Percentiles rank a stretch among this genome's conserved stretches.
Conservation (phyloP, 2,113 vertebrate species). For the Trochalopteron elliotii region DNA sequence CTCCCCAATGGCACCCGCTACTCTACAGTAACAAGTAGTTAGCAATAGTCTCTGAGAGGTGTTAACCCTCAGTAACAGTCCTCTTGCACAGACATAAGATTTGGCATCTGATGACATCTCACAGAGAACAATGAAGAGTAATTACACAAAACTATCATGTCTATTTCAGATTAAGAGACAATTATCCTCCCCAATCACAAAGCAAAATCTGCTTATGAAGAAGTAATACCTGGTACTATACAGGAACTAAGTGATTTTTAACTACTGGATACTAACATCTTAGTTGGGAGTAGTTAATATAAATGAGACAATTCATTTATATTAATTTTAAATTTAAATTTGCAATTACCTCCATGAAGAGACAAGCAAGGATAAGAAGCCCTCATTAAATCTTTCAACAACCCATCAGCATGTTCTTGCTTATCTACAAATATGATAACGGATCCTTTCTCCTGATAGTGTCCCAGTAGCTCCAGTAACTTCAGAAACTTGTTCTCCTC, state of each 20-base stretch:
- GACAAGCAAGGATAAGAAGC: constrained; percentile 98
- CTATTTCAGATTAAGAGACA: not conserved
- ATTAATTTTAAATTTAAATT: too few species aligned
- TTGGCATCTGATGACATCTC: not conserved
- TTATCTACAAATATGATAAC: constrained; percentile 99
- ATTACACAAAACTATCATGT: not conserved
- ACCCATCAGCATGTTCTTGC: constrained; percentile 92
- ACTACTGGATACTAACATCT: not conserved
- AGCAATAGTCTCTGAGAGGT: not conserved
- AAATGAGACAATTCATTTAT: too few species aligned
- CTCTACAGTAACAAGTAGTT: not conserved
- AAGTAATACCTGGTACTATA: not conserved
- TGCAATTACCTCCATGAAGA: constrained; percentile 90
- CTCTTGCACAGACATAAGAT: not conserved
- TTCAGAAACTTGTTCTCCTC: constrained; percentile 98
- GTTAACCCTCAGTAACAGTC: not conserved
- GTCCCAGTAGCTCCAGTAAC: constrained; percentile 92
- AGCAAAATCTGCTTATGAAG: not conserved
- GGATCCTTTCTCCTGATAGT: constrained; percentile 96
- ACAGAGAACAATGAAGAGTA: not conserved
- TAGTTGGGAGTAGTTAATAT: not conserved
- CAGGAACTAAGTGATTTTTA: not conserved
- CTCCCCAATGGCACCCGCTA: not conserved
- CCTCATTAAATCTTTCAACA: constrained; percentile 97
- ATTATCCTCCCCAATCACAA: not conserved